Evolutionary conservation across 2,888 invertebrate genomes (phyloP), one percentile per base, ranked within the genome.

Genomic region (Stenoptilia bipunctidactyla): DNA sequence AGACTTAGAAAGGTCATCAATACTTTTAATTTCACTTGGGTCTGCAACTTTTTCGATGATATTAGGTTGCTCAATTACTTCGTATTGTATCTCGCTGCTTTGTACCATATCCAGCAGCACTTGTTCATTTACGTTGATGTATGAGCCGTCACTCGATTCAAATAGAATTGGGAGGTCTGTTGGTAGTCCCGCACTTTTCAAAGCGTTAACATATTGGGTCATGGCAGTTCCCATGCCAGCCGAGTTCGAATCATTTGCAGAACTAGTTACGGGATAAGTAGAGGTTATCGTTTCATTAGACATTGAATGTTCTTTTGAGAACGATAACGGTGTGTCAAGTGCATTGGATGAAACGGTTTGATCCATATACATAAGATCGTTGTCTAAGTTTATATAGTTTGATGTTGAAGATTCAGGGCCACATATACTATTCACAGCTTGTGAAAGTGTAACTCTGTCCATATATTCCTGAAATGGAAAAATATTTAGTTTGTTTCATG

Each of bases 101-200:
- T 84, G 84, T 2, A 83, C 84, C 84, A 85, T 84, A 42, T 84
- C 83, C 8, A 84, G 70, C 30, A 89, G 68, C 15, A 88, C 86
- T 63, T 89, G 88, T 58, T 88, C 89, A 43, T 87, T 88, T 1
- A 89, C 86, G 44, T 87, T 87, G 1, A 89, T 86, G 52, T 87
- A 88, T 20, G 87, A 87, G 0, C 89, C 89, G 48, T 89, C 88
- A 15, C 86, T 87, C 1, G 88, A 88, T 59, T 88, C 88, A 47
- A 88, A 87, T 48, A 89, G 84, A 50, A 89, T 88, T 14, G 89
- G 85, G 34, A 80, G 52, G 49, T 80, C 80, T 10, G 82, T 84
- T 1, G 77, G 82, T 15, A 77, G 60, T 2, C 79, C 83, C 15
- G 77, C 85, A 46, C 55, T 82, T 56, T 85, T 85, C 36, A 75